Percentiles rank a stretch among this genome's conserved stretches.
Evolutionary conservation across 92 coral and sea anemone species (phyloP).

Genomic region (Umimayanthus chanpuru): DNA sequence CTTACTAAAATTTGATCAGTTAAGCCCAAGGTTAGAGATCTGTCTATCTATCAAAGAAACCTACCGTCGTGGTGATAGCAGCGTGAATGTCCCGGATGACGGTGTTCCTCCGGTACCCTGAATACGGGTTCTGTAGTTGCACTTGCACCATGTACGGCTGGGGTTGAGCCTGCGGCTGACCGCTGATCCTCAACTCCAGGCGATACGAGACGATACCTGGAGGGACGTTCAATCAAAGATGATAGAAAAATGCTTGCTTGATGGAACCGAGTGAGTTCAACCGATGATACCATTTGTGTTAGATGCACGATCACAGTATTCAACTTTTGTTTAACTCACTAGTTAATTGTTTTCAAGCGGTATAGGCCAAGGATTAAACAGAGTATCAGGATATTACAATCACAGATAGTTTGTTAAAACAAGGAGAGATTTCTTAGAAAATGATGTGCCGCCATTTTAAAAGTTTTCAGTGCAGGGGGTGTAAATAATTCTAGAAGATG

Average conservation of each 20-base stretch:
- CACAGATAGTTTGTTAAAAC: too few species aligned
- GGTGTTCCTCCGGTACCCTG: constrained; percentile 26
- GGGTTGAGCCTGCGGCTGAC: constrained; percentile 1
- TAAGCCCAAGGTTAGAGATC: too few species aligned
- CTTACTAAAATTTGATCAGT: too few species aligned
- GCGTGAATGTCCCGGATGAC: constrained; percentile 7
- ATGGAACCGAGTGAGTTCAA: not conserved
- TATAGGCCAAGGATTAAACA: too few species aligned
- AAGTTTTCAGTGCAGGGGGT: too few species aligned
- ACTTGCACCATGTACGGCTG: constrained; percentile 27
- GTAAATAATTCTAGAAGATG: not conserved
- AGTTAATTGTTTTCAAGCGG: too few species aligned
- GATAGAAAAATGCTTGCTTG: not conserved
- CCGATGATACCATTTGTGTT: not conserved
- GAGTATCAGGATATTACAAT: too few species aligned
- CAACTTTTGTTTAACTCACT: too few species aligned
- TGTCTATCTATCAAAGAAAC: too few species aligned
- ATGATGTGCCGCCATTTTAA: not conserved
- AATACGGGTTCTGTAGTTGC: constrained; percentile 17
- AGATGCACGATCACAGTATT: too few species aligned
- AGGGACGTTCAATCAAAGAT: not conserved
- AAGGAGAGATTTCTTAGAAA: too few species aligned
- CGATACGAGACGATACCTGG: constrained; percentile 41
- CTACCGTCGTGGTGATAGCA: not conserved
- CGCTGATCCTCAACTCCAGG: constrained; percentile 24